These are phyloP conservation scores for Falco berigora DNA, from an alignment of 2,797 vertebrate genomes.

Conservation along the genomic window DNA sequence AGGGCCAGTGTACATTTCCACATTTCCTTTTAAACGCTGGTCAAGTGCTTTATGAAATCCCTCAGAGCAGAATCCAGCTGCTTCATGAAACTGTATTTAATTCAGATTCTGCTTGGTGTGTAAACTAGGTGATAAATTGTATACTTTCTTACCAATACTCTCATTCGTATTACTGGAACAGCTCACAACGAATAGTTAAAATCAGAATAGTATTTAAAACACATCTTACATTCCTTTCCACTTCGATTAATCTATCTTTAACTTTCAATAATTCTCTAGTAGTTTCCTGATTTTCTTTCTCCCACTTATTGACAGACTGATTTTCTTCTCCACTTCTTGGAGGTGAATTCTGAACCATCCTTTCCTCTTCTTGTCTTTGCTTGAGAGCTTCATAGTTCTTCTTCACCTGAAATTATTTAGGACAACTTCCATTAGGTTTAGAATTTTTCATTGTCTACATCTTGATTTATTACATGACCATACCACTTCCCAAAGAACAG, in stretches of 20 bases:
- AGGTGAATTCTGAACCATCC: constrained; percentile 87
- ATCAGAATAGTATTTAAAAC: background rate
- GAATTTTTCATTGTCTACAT: background rate
- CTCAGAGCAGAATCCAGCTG: background rate
- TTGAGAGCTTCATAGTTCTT: constrained; percentile 98
- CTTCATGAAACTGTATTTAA: background rate
- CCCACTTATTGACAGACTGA: constrained; percentile 85
- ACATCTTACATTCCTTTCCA: constrained; percentile 92
- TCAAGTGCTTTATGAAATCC: background rate
- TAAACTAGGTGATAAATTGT: background rate
- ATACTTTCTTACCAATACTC: background rate
- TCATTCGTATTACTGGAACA: background rate
- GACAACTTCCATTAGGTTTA: background rate
- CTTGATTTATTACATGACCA: background rate
- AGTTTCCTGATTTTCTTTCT: constrained; percentile 92
- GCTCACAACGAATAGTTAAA: background rate
- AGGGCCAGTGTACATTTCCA: background rate
- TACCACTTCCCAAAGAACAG: background rate
- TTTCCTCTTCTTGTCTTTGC: constrained; percentile 96
- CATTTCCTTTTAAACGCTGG: background rate
- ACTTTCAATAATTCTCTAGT: constrained; percentile 94
- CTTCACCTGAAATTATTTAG: constrained; percentile 82
- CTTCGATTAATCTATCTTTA: constrained; percentile 96
- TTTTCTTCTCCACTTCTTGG: constrained; percentile 80
- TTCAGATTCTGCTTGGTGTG: background rate